A percentile compares a stretch with the other conserved stretches of the same genome.
These are phyloP conservation scores for Terebella lapidaria DNA, from an alignment of 2,888 invertebrate species.

Conservation along the genomic window DNA sequence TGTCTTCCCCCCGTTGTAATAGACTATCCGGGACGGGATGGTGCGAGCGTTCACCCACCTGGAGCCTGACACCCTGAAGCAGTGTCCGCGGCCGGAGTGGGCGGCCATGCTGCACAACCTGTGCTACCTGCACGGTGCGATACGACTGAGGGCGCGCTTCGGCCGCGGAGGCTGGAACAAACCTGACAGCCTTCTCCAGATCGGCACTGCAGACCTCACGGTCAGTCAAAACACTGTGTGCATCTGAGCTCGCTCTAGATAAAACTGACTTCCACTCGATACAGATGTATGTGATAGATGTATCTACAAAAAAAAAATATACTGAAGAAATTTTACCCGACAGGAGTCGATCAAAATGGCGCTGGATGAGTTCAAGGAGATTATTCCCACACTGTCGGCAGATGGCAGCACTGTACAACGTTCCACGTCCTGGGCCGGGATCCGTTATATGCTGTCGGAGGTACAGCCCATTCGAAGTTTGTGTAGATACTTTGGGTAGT, in stretches of 20 bases:
- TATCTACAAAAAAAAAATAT: no score
- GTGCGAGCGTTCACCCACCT: slow-evolving; percentile 41
- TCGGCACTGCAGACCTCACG: slow-evolving; percentile 40
- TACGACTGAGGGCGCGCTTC: slow-evolving; percentile 45
- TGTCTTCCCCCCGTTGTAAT: background rate
- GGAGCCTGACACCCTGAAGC: slow-evolving; percentile 47
- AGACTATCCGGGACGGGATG: slow-evolving; percentile 50
- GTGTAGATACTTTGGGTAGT: no score
- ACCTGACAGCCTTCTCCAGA: slow-evolving; percentile 37
- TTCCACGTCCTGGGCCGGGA: slow-evolving; percentile 46
- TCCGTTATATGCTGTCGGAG: slow-evolving; percentile 49
- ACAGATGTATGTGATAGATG: no score
- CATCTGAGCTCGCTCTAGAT: no score
- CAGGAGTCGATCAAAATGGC: slow-evolving; percentile 42
- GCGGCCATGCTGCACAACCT: slow-evolving; percentile 51
- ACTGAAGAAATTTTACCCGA: no score
- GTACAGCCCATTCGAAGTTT: no score
- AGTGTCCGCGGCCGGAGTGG: slow-evolving; percentile 44
- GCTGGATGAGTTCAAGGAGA: slow-evolving; percentile 43
- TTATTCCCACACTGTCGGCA: slow-evolving; percentile 30
- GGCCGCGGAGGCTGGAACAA: slow-evolving; percentile 48
- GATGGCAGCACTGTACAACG: slow-evolving; percentile 40
- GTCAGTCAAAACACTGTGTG: slow-evolving; percentile 24
- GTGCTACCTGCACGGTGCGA: slow-evolving; percentile 48
- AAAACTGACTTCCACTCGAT: no score